Evolutionary conservation across 1,140 invertebrate species (phyloP).

Genomic region (Sycobia sp.): DNA sequence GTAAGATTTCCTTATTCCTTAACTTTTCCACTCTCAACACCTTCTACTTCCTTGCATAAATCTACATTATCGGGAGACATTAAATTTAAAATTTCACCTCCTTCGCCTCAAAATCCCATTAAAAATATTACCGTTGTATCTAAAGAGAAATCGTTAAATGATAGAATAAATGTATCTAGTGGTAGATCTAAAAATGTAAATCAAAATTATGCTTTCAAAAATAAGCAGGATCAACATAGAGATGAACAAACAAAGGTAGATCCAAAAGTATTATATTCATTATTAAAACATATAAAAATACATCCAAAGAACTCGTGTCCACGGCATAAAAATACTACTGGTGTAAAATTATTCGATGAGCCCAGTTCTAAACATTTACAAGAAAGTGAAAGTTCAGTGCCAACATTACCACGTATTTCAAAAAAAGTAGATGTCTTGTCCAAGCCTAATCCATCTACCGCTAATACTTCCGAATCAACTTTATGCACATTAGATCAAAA

Average conservation of each 20-base stretch:
- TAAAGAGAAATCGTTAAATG: too few relatives aligned
- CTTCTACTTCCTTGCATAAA: neutral
- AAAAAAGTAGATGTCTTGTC: neutral
- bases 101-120: too few relatives aligned
- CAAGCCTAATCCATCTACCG: neutral
- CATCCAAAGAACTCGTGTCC: constrained; percentile 34
- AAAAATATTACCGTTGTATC: too few relatives aligned
- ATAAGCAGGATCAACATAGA: too few relatives aligned
- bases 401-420: neutral
- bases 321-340: constrained; percentile 24
- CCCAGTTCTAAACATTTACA: constrained; percentile 33
- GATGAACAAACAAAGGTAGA: too few relatives aligned
- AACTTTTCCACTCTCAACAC: constrained; percentile 1
- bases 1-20: constrained; percentile 41
- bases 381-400: neutral
- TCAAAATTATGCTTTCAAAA: too few relatives aligned
- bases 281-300: constrained; percentile 13
- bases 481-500: too few relatives aligned
- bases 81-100: constrained; percentile 31
- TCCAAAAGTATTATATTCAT: too few relatives aligned
- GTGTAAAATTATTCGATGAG: constrained; percentile 42
- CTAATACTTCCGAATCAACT: neutral
- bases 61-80: constrained; percentile 24
- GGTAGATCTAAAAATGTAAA: neutral
- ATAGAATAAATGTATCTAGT: constrained; percentile 10